Evolutionary conservation across 2,113 vertebrate genomes (phyloP), one percentile per base, ranked within the genome.

Genomic region (Boleophthalmus pectinirostris): DNA sequence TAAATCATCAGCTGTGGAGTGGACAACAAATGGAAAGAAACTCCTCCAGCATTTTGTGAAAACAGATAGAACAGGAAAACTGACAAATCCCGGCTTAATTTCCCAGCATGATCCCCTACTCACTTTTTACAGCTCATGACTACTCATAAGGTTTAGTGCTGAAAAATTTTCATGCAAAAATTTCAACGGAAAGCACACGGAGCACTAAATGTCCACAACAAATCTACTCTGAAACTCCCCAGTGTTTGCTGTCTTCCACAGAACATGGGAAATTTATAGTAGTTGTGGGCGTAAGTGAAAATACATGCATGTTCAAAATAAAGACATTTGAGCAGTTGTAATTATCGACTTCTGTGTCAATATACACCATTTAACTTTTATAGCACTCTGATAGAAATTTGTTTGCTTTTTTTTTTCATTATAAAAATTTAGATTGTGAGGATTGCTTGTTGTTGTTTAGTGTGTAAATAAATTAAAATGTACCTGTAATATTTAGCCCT

Each of bases 141-240:
- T n/a, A 58, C 43, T 61, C 9, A n/a, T 29, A 21, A 29, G 51
- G 29, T 53, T 15, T 24, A 24, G 9, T n/a, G 21, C 21, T 16
- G 25, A 58, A 66, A 76, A 81, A 68, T 35, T 35, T 12, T 13
- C 33, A 61, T 9, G 29, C 66, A 68, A 74, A 29, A 69, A 79
- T 18, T 23, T 10, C 16, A 29, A 2, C 43, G 0, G 3, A 57
- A 49, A 68, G 78, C 78, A 87, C 85, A 77, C 84, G 77, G 74
- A 73, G 43, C 70, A 45, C 72, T 70, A 74, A 75, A 57, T 21
- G 29, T 81, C 70, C 77, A 73, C 60, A 72, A 67, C 80, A 80
- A 82, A 87, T 83, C 81, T 88, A 85, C 53, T 69, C 8, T 76
- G 85, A 86, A 70, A 65, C 84, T 43, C 85, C 38, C 53, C n/a